phyloP scores from a whole-genome alignment of 1,140 invertebrate species.

The Bombus superbus region DNA sequence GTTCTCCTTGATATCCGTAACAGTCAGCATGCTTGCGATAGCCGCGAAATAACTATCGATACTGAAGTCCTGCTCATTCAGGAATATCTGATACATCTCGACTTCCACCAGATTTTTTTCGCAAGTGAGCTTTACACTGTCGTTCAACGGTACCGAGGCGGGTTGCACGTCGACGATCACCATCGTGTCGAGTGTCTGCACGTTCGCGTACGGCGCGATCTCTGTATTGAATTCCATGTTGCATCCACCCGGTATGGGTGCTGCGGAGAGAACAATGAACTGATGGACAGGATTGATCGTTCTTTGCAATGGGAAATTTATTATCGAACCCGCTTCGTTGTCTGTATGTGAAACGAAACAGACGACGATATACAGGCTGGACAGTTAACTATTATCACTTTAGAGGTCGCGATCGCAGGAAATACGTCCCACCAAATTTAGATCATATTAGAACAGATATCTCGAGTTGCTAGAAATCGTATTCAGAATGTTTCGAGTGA shows the following conservation, averaged over 20 bases:
- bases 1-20: slow-evolving; percentile 83
- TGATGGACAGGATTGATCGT: slow-evolving; percentile 25
- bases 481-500: too few species aligned
- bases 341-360: not conserved
- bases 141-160: slow-evolving; percentile 77
- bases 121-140: slow-evolving; percentile 67
- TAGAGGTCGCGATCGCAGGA: not conserved
- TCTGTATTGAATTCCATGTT: slow-evolving; percentile 88
- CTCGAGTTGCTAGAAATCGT: not conserved
- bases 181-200: slow-evolving; percentile 81
- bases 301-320: not conserved
- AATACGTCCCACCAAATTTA: not conserved
- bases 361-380: not conserved
- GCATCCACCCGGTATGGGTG: slow-evolving; percentile 90
- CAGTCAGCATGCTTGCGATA: slow-evolving; percentile 86
- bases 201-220: slow-evolving; percentile 86
- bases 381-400: not conserved
- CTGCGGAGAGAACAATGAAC: slow-evolving; percentile 79
- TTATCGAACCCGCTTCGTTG: not conserved
- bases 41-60: slow-evolving; percentile 85
- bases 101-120: slow-evolving; percentile 79
- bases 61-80: slow-evolving; percentile 84
- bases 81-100: slow-evolving; percentile 86
- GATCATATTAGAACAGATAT: not conserved
- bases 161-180: slow-evolving; percentile 85